phyloP scores from a whole-genome alignment of 1,140 invertebrate genomes.

The Trypoxylus dichotomus region DNA sequence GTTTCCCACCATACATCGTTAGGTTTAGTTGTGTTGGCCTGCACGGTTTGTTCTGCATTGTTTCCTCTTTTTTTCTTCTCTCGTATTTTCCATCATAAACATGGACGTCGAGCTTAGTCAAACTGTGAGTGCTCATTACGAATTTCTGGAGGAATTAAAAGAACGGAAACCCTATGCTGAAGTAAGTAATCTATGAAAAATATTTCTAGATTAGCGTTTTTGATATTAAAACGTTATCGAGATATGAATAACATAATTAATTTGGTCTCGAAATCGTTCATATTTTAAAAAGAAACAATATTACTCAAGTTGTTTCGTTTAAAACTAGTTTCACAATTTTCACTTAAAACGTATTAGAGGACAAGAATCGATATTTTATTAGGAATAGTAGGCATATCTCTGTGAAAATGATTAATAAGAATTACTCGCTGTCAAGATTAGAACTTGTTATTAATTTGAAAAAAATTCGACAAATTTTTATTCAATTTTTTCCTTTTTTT shows the following conservation, averaged over 20 bases:
- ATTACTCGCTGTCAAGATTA: no score
- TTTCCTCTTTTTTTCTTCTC: slow-evolving; percentile 11
- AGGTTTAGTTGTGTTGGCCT: background rate
- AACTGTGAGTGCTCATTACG: slow-evolving; percentile 22
- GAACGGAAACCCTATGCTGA: slow-evolving; percentile 10
- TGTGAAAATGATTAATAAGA: no score
- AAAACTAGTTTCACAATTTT: no score
- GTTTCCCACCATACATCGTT: background rate
- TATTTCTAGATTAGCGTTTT: background rate
- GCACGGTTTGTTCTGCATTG: background rate
- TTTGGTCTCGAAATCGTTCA: background rate
- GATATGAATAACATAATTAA: background rate
- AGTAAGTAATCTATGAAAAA: slow-evolving; percentile 30
- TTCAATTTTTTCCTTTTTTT: no score
- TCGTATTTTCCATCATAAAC: background rate
- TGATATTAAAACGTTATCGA: background rate
- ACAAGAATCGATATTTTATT: no score
- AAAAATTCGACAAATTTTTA: no score
- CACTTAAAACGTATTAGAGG: no score
- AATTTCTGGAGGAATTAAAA: slow-evolving; percentile 30
- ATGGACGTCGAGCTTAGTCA: slow-evolving; percentile 28
- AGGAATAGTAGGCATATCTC: no score
- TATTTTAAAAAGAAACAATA: no score
- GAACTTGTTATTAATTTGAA: no score
- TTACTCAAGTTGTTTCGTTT: no score